phyloP scores from a whole-genome alignment of 2,888 invertebrate genomes.

The Thelaira solivaga region DNA sequence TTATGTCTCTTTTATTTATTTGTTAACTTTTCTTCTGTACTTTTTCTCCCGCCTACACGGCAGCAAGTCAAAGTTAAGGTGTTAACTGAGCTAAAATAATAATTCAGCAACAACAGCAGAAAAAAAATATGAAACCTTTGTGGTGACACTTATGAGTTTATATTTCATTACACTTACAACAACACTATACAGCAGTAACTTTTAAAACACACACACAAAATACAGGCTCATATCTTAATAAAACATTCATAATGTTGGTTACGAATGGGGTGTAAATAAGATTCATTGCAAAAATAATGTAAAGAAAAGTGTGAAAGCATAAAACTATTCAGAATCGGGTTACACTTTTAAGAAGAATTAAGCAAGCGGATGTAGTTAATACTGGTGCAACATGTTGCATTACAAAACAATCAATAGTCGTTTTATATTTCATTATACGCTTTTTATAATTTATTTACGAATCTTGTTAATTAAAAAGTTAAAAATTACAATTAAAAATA shows the following conservation, averaged over 20 bases:
- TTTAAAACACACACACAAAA: background rate
- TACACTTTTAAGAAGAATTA: slow-evolving; percentile 35
- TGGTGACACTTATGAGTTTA: slow-evolving; percentile 60
- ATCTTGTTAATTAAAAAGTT: too few relatives aligned
- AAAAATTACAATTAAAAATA: too few relatives aligned
- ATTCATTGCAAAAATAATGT: slow-evolving; percentile 30
- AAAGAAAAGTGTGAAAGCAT: slow-evolving; percentile 46
- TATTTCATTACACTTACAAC: slow-evolving; percentile 50
- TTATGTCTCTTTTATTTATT: slow-evolving; percentile 1
- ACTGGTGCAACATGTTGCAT: background rate
- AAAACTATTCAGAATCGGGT: slow-evolving; percentile 42
- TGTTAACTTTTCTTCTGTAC: background rate
- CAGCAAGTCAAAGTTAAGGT: slow-evolving; percentile 38
- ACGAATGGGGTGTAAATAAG: slow-evolving; percentile 47
- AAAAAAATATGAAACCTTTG: slow-evolving; percentile 44
- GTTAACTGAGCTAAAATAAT: slow-evolving; percentile 14
- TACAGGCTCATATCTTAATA: background rate
- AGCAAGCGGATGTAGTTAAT: background rate
- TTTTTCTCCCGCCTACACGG: slow-evolving; percentile 10
- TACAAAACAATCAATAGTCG: background rate
- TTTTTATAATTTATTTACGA: too few relatives aligned
- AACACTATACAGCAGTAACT: background rate
- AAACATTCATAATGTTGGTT: background rate
- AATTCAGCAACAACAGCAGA: background rate
- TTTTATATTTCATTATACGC: slow-evolving; percentile 4